Evolutionary conservation across 2,888 invertebrate genomes (phyloP), one percentile per base, ranked within the genome.

Genomic region (Sesamia inferens): DNA sequence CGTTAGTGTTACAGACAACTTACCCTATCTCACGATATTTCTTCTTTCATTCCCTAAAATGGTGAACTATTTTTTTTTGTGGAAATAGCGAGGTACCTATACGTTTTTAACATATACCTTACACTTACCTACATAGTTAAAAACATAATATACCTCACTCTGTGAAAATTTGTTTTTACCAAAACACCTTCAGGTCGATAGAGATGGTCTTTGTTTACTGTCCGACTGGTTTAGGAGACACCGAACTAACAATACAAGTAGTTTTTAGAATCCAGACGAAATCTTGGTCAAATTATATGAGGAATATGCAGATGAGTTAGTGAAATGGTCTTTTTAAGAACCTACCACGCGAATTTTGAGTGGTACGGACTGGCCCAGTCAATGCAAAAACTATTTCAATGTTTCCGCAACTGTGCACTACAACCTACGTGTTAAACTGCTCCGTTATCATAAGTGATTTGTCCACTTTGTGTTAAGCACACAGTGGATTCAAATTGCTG

Each of bases 381-480:
- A 14, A 8, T 58, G 4, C 19, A 64, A 48, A 48, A 13, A 13
- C 7, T 0, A 47, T 47, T 31, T 22, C 5, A 5, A 66, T 8
- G 19, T 66, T 51, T 59, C 16, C n/a, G 16, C 31, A 44, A 3
- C 44, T n/a, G 5, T 39, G 10, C 14, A 19, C 19, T 2, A 31
- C 31, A 2, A 31, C 31, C 2, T 31, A 31, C 2, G 31, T 31
- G 3, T 31, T 31, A 74, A 54, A 58, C 74, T 24, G 48, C 31
- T 61, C n/a, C 59, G 70, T 59, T 83, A 63, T 58, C 59, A 71
- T 22, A 73, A 70, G 22, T 39, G 39, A 81, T 82, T 59, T 55
- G 57, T 58, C 44, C 59, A 48, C 63, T 78, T 74, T 71, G 39
- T 24, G 47, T 48, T 16, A 16, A 68, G 48, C 71, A 82, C 44